Evolutionary conservation across 2,113 vertebrate genomes (phyloP).

Genomic region (Dryoscopus gambensis): DNA sequence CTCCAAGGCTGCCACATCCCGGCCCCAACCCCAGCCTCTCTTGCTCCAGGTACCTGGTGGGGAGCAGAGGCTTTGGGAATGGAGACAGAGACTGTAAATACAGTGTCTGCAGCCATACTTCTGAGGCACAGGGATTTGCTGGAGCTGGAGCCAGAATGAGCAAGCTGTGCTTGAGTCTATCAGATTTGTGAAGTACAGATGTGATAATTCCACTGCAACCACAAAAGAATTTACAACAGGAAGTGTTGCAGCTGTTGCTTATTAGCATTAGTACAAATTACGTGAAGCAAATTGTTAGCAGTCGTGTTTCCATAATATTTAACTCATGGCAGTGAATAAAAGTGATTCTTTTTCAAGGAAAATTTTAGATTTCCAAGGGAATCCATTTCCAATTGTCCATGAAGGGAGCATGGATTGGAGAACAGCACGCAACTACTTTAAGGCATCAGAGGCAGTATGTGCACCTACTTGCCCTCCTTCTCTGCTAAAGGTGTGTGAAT

Average conservation of each 20-base stretch:
- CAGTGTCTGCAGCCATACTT: not conserved
- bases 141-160: not conserved
- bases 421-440: not conserved
- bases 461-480: not conserved
- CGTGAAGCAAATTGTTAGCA: conserved; percentile 76
- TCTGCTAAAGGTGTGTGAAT: not conserved
- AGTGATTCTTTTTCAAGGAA: conserved; percentile 48
- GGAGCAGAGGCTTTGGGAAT: not conserved
- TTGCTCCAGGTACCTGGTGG: not conserved
- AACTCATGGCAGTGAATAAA: conserved; percentile 67
- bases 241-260: conserved; percentile 74
- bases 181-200: conserved; percentile 47
- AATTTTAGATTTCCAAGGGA: conserved; percentile 57
- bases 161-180: not conserved
- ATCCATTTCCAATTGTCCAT: conserved; percentile 49
- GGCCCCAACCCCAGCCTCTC: accelerated
- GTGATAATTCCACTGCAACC: conserved; percentile 61
- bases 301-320: conserved; percentile 72
- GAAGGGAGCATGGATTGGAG: conserved; percentile 27
- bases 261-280: conserved; percentile 77
- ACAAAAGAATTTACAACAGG: conserved; percentile 70
- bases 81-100: not conserved
- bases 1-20: not conserved
- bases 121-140: conserved; percentile 11
- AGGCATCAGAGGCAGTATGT: not conserved